Evolutionary conservation across 2,113 vertebrate genomes (phyloP).

Genomic region (Mustelus asterias): DNA sequence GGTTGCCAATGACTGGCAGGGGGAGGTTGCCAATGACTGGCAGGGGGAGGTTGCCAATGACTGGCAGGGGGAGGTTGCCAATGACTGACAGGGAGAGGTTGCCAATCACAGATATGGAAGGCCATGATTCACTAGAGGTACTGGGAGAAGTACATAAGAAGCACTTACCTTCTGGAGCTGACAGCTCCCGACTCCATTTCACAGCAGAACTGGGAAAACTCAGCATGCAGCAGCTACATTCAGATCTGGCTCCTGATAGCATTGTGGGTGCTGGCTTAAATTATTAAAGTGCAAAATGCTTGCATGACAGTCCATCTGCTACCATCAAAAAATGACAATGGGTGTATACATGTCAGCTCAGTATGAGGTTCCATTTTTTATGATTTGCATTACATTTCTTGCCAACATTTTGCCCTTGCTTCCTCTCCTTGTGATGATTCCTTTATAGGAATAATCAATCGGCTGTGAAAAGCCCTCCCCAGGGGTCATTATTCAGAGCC

Average conservation of each 20-base stretch:
- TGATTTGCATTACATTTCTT: not conserved
- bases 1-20: no score
- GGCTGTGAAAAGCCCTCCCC: not conserved
- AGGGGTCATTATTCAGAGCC: not conserved
- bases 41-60: not conserved
- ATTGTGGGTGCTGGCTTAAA: not conserved
- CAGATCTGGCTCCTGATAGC: no score
- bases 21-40: not conserved
- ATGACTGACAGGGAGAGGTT: not conserved
- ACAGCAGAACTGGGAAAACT: not conserved
- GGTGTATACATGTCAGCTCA: not conserved
- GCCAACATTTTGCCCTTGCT: not conserved
- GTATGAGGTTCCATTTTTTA: not conserved
- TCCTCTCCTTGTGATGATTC: not conserved
- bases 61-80: not conserved
- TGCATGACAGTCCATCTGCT: not conserved
- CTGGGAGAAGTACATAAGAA: not conserved
- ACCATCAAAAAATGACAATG: not conserved
- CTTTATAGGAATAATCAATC: not conserved
- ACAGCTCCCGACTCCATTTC: not conserved
- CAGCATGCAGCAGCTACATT: no score
- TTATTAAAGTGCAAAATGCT: not conserved
- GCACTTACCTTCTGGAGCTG: not conserved
- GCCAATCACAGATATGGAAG: not conserved
- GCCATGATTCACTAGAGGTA: not conserved